Evolutionary conservation across 2,797 vertebrate species (phyloP), one percentile per base, ranked within the genome.

Genomic region (Hypotaenidia okinawae): DNA sequence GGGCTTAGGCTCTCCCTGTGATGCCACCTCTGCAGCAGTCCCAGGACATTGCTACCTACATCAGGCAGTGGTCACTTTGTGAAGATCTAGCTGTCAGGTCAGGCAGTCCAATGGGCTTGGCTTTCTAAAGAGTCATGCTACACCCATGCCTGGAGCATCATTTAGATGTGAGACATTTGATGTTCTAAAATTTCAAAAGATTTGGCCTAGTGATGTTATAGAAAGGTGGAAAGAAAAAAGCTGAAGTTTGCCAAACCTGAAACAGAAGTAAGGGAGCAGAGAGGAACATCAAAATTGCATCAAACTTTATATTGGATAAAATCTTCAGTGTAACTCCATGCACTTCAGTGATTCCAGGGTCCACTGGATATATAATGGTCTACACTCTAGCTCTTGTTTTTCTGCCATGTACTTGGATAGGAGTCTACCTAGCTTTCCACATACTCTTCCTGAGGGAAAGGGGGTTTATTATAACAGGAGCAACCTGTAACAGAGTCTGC

Each of bases 351-450:
- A 75, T 43, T 64, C 37, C 37, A 70, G 39, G 7, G 19, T 43
- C 11, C 43, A 49, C n/a, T 76, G 33, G 21, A 59, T 45, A 89
- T 51, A 59, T 57, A 93, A 25, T 25, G 32, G 3, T 54, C 32
- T 33, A 11, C 11, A 55, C 16, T 35, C 23, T 45, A 41, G 43
- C 13, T 79, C 62, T 58, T 45, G 13, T 72, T 57, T 70, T 77
- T 83, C 58, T 57, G 22, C 43, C n/a, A 64, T 4, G 12, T 28
- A 35, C 43, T 35, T 73, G n/a, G 21, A 61, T 70, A 57, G 17
- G 17, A 58, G 4, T 30, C 35, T 78, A 15, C 33, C 35, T 28
- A 32, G 9, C n/a, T 66, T 62, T 79, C 78, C 0, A 0, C 27
- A 45, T 64, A 11, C 30, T 78, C 23, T 19, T 92, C 33, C 63